These are phyloP conservation scores for Myotis planiceps DNA, from an alignment of 2,797 vertebrate genomes.

Conservation along the genomic window DNA sequence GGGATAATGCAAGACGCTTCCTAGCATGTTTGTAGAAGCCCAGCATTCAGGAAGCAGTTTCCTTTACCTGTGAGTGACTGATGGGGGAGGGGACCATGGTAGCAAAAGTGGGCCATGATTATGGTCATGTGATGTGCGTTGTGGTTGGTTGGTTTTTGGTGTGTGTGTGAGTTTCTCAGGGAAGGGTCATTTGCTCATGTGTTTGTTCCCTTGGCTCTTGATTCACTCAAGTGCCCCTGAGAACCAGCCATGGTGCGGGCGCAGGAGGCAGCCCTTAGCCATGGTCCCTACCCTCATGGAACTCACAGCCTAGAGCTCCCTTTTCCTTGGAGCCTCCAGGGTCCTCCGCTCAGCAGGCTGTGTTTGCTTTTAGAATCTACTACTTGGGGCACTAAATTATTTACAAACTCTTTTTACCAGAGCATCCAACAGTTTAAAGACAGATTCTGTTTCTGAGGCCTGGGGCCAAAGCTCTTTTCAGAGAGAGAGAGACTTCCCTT, in stretches of 20 bases:
- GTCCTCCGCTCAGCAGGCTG: neutral
- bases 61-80: neutral
- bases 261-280: fast-evolving
- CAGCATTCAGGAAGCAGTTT: neutral
- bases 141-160: neutral
- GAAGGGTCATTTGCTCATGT: neutral
- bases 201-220: neutral
- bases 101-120: neutral
- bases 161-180: neutral
- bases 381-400: slow-evolving; percentile 35
- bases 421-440: neutral
- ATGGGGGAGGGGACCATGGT: neutral
- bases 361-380: neutral
- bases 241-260: neutral
- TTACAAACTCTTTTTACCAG: neutral
- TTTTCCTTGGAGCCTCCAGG: neutral
- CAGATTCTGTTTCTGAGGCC: neutral
- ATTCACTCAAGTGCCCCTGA: neutral
- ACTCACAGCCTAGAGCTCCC: neutral
- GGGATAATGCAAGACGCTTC: neutral
- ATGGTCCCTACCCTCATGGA: fast-evolving
- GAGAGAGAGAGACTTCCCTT: slow-evolving; percentile 51
- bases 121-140: neutral
- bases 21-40: neutral
- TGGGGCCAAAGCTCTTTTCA: slow-evolving; percentile 49